A percentile compares a stretch with the other conserved stretches of the same genome.
phyloP scores from a whole-genome alignment of 2,113 vertebrate species.

The Lampris incognitus region DNA sequence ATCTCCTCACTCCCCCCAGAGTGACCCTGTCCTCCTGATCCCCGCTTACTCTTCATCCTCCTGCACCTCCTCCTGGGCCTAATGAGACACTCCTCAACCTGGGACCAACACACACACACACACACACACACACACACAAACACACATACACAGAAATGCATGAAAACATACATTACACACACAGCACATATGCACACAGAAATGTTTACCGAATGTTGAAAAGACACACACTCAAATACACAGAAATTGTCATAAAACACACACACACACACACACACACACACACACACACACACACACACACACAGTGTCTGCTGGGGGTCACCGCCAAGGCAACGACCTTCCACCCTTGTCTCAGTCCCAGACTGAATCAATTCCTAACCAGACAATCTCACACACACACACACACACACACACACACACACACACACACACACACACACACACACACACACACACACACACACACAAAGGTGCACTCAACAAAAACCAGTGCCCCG shows the following conservation, averaged over 20 bases:
- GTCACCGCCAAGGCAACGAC: constrained; percentile 68
- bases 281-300: constrained; percentile 7
- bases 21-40: constrained; percentile 62
- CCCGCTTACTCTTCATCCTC: constrained; percentile 64
- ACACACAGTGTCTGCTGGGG: constrained; percentile 30
- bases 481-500: constrained; percentile 60
- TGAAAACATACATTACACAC: background rate
- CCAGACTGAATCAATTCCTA: constrained; percentile 82
- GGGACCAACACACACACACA: constrained; percentile 20
- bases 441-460: constrained; percentile 48
- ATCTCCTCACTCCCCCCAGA: constrained; percentile 77
- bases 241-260: background rate
- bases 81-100: constrained; percentile 73
- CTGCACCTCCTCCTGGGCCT: constrained; percentile 64
- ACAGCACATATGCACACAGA: background rate
- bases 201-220: background rate
- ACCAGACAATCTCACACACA: constrained; percentile 68
- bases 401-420: constrained; percentile 24
- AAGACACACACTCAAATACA: background rate
- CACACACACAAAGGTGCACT: background rate
- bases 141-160: background rate
- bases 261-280: constrained; percentile 19
- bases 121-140: constrained; percentile 27
- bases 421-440: constrained; percentile 13
- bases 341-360: constrained; percentile 74